A percentile compares a stretch with the other conserved stretches of the same genome.
These are phyloP conservation scores for Pinna nobilis DNA, from an alignment of 1,140 invertebrate genomes.

Conservation along the genomic window DNA sequence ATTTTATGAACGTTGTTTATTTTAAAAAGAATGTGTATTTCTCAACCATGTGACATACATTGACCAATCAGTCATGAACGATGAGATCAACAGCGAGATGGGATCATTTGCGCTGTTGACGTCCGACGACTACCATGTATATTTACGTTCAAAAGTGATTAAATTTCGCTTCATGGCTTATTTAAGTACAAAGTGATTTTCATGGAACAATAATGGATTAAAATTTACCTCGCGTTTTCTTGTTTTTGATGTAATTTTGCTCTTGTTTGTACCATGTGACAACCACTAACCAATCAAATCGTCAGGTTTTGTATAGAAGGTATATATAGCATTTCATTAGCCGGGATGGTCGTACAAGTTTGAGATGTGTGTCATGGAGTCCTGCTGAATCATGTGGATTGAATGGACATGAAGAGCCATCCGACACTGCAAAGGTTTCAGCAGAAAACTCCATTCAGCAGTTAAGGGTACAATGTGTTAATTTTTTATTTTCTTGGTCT, in stretches of 20 bases:
- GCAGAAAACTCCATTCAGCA: slow-evolving; percentile 66
- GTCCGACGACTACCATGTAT: slow-evolving; percentile 5
- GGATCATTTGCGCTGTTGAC: slow-evolving; percentile 18
- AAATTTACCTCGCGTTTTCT: background rate
- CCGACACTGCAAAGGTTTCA: slow-evolving; percentile 73
- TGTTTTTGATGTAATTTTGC: slow-evolving; percentile 16
- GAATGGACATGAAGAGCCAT: slow-evolving; percentile 74
- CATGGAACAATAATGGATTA: background rate
- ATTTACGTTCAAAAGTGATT: background rate
- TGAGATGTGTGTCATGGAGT: slow-evolving; percentile 61
- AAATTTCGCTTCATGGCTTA: background rate
- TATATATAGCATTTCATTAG: slow-evolving; percentile 41
- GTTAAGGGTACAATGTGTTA: slow-evolving; percentile 70
- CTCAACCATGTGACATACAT: too few species aligned
- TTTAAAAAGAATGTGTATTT: too few species aligned
- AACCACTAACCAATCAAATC: slow-evolving; percentile 69
- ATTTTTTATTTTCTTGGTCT: slow-evolving; percentile 62
- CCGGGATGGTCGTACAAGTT: slow-evolving; percentile 57
- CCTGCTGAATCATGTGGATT: slow-evolving; percentile 68
- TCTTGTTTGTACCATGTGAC: slow-evolving; percentile 65
- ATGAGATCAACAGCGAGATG: background rate
- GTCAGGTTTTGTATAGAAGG: slow-evolving; percentile 58
- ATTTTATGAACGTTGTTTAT: too few species aligned
- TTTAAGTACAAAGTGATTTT: background rate
- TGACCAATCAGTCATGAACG: slow-evolving; percentile 11